Conservation (phyloP, 2,113 vertebrate species). For the Phaethornis superciliosus region DNA sequence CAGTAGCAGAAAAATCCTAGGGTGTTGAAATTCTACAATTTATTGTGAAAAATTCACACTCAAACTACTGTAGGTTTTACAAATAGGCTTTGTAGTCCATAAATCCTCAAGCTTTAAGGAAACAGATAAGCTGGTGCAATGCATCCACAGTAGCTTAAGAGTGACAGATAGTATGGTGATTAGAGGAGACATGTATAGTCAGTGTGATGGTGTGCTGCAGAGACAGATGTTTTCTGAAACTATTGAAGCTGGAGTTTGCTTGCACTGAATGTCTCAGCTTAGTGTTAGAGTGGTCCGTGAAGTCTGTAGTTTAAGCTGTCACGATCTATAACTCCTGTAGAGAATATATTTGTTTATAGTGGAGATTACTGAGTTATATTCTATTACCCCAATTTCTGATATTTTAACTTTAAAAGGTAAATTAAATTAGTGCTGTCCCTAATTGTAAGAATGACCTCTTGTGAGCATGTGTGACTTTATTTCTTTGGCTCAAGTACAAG, state of each 20-base stretch:
- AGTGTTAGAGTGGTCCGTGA: background rate
- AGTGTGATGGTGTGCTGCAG: background rate
- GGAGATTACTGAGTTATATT: background rate
- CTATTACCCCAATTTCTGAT: background rate
- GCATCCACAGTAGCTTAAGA: background rate
- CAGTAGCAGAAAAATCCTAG: background rate
- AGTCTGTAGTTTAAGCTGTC: background rate
- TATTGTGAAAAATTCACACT: background rate
- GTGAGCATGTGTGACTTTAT: background rate
- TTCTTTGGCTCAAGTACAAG: background rate
- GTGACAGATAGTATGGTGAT: background rate
- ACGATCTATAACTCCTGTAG: background rate
- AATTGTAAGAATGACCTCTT: background rate
- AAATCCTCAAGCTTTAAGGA: slow-evolving; percentile 31
- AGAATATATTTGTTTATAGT: background rate
- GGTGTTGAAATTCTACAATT: background rate
- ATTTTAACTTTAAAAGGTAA: background rate
- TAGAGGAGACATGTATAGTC: background rate
- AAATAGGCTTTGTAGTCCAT: slow-evolving; percentile 24
- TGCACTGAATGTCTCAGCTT: background rate
- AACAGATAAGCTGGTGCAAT: background rate
- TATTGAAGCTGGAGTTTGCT: background rate
- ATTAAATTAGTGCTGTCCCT: background rate
- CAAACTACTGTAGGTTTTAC: background rate
- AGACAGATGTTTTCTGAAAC: background rate